phyloP scores from a whole-genome alignment of 2,797 vertebrate species.

The Eptatretus atami region DNA sequence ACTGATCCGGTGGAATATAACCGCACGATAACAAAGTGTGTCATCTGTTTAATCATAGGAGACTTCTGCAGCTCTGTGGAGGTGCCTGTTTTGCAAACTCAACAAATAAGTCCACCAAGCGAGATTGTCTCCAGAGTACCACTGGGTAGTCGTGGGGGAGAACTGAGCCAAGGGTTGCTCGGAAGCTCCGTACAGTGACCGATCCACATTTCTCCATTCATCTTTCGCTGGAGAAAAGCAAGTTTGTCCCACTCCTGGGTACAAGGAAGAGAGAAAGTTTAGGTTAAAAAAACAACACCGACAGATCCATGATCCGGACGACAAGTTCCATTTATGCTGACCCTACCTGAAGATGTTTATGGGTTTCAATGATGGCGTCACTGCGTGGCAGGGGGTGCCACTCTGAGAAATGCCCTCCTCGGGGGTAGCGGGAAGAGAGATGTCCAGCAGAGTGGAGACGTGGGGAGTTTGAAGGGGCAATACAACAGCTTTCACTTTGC shows the following conservation, averaged over 20 bases:
- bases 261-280: constrained; percentile 5
- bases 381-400: constrained; percentile 58
- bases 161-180: constrained; percentile 76
- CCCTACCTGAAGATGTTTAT: constrained; percentile 34
- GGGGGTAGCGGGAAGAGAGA: constrained; percentile 73
- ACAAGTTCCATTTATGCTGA: too few relatives aligned
- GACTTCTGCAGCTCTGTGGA: too few relatives aligned
- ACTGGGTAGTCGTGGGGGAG: constrained; percentile 82
- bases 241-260: constrained; percentile 35
- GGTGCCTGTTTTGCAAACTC: constrained; percentile 12
- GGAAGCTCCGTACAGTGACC: constrained; percentile 53
- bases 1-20: too few relatives aligned
- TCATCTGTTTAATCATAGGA: too few relatives aligned
- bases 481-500: too few relatives aligned
- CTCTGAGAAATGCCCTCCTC: constrained; percentile 69
- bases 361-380: constrained; percentile 91
- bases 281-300: background rate
- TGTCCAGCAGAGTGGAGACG: constrained; percentile 66
- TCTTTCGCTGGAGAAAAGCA: constrained; percentile 61
- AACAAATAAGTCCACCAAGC: constrained; percentile 83
- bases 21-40: too few relatives aligned
- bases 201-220: constrained; percentile 47
- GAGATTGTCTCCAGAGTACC: constrained; percentile 91
- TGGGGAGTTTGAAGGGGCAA: constrained; percentile 39
- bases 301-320: background rate